Percentiles rank a stretch among this genome's conserved stretches.
phyloP scores from a whole-genome alignment of 2,113 vertebrate species.

The Vulpes vulpes region DNA sequence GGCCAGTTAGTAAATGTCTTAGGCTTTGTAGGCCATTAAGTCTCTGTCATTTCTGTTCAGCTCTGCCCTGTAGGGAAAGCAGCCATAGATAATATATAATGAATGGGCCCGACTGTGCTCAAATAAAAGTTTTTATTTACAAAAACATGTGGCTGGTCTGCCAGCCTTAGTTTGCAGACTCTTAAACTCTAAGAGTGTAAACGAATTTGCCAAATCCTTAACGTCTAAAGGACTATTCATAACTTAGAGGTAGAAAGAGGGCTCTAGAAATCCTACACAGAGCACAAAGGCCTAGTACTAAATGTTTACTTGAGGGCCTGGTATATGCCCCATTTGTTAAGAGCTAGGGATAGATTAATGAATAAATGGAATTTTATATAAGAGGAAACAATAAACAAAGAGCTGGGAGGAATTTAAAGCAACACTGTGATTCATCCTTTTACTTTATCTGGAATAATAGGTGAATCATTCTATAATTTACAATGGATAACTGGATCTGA shows the following conservation, averaged over 20 bases:
- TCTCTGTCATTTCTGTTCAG: background rate
- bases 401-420: constrained; percentile 27
- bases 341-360: background rate
- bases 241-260: background rate
- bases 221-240: constrained; percentile 7
- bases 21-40: background rate
- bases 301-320: background rate
- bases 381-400: constrained; percentile 46
- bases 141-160: background rate
- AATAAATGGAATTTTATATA: constrained; percentile 22
- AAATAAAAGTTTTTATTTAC: constrained; percentile 37
- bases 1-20: background rate
- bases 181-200: background rate
- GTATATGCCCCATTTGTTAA: background rate
- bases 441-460: background rate
- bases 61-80: background rate
- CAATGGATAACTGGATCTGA: background rate
- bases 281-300: background rate
- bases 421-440: constrained; percentile 2
- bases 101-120: background rate
- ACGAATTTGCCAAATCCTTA: background rate
- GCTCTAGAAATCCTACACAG: background rate
- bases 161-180: constrained; percentile 1
- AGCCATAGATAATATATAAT: background rate
- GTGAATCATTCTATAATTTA: background rate